A percentile compares a stretch with the other conserved stretches of the same genome.
phyloP scores from a whole-genome alignment of 2,113 vertebrate genomes.

The Vombatus ursinus region DNA sequence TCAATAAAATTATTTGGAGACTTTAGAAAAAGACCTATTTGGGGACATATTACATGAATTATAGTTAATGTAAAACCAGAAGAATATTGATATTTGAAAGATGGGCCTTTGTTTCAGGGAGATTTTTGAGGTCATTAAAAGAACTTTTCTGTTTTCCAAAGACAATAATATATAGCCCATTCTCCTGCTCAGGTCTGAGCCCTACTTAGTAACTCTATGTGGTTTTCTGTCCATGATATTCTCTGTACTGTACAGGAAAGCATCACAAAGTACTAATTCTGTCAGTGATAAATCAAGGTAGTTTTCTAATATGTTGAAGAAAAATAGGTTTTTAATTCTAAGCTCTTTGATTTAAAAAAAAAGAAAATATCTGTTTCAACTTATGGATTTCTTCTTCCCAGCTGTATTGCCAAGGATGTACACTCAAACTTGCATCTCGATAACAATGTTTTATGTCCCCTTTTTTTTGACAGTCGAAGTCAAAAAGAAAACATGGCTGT shows the following conservation, averaged over 20 bases:
- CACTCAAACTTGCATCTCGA: neutral
- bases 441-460: neutral
- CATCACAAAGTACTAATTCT: neutral
- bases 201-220: neutral
- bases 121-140: neutral
- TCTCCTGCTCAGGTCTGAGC: neutral
- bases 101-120: neutral
- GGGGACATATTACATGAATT: neutral
- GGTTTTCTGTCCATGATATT: neutral
- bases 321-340: neutral
- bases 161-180: neutral
- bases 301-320: neutral
- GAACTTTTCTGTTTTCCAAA: neutral
- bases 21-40: neutral
- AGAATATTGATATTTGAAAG: neutral
- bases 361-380: neutral
- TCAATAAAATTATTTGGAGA: neutral
- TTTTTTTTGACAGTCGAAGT: neutral
- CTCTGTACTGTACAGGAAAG: neutral
- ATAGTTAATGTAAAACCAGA: neutral
- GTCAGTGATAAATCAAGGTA: neutral
- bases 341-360: constrained; percentile 6
- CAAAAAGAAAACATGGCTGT: neutral
- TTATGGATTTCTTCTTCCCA: neutral
- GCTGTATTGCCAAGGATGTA: neutral